phyloP scores from a whole-genome alignment of 2,113 vertebrate genomes.

The Bettongia penicillata region DNA sequence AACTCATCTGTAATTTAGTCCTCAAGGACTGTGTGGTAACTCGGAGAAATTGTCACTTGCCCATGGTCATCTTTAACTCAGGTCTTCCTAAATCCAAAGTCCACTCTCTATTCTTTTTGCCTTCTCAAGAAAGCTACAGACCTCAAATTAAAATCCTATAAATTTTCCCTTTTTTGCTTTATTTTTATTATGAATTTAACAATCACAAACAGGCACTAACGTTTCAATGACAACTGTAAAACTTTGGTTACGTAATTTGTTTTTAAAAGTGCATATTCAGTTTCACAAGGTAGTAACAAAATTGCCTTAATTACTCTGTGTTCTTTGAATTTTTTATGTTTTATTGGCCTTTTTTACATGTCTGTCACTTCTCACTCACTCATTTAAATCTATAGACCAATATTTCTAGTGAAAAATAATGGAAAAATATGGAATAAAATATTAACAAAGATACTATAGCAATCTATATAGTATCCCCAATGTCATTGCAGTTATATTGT shows the following conservation, averaged over 20 bases:
- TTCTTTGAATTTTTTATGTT: no score
- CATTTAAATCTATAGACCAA: no score
- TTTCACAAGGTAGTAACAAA: not conserved
- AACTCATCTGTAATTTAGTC: not conserved
- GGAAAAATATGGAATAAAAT: no score
- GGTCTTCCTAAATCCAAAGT: not conserved
- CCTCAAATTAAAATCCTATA: not conserved
- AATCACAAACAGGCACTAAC: not conserved
- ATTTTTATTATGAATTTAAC: not conserved
- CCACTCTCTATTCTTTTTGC: not conserved
- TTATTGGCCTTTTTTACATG: not conserved
- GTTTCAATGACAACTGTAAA: not conserved
- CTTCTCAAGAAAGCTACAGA: not conserved
- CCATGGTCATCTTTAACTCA: not conserved
- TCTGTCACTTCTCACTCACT: not conserved
- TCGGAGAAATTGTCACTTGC: not conserved
- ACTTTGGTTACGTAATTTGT: not conserved
- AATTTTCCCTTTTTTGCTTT: not conserved
- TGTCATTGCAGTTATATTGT: no score
- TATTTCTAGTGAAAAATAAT: no score
- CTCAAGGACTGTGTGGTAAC: not conserved
- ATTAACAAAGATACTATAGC: no score
- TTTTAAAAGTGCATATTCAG: not conserved
- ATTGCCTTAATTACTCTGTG: no score
- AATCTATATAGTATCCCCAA: no score